phyloP scores from a whole-genome alignment of 2,113 vertebrate genomes.

The Passer domesticus region DNA sequence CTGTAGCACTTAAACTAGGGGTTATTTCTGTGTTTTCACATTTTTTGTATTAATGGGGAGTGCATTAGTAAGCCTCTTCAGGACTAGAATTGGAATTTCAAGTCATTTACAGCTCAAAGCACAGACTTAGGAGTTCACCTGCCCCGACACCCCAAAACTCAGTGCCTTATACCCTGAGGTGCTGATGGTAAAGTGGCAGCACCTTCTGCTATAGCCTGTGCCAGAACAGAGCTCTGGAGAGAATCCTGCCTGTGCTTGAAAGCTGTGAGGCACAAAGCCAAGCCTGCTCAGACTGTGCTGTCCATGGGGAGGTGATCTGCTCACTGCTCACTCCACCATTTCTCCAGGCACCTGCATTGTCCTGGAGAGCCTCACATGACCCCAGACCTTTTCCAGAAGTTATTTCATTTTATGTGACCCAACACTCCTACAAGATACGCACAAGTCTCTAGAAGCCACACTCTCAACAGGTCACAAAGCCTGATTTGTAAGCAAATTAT shows the following conservation, averaged over 20 bases:
- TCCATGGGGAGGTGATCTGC: not conserved
- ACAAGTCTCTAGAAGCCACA: accelerated
- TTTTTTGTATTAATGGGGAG: not conserved
- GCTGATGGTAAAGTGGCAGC: accelerated
- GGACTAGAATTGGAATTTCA: not conserved
- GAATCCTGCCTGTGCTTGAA: no score
- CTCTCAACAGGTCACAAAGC: not conserved
- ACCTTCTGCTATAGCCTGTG: not conserved
- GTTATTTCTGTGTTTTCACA: not conserved
- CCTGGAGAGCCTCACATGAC: not conserved
- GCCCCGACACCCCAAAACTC: not conserved
- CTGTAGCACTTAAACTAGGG: not conserved
- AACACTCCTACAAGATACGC: not conserved
- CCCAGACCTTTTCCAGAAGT: not conserved
- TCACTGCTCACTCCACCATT: not conserved
- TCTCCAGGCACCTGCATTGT: not conserved
- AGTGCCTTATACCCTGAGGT: accelerated
- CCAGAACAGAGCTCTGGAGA: not conserved
- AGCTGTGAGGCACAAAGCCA: not conserved
- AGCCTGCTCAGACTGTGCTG: not conserved
- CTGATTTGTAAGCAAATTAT: not conserved
- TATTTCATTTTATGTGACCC: not conserved
- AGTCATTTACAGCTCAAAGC: not conserved
- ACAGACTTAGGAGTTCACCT: not conserved
- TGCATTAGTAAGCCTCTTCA: not conserved